Conservation (phyloP, 2,888 invertebrate species). For the Heliconius aoede region DNA sequence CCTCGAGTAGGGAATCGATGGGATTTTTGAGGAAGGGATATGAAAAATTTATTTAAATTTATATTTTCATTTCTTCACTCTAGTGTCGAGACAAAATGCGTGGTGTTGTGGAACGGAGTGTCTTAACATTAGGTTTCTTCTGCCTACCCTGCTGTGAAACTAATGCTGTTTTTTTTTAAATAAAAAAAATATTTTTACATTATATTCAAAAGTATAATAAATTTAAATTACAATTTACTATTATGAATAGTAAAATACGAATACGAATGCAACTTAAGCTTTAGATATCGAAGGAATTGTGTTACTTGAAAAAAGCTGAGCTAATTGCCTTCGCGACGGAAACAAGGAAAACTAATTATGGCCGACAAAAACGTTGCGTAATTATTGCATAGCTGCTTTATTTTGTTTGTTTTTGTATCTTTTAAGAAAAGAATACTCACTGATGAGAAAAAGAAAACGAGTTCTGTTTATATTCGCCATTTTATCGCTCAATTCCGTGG, state of each 20-base stretch:
- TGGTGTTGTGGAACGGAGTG: no score
- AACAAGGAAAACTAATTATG: constrained; percentile 42
- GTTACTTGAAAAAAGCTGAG: constrained; percentile 24
- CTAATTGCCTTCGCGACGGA: constrained; percentile 25
- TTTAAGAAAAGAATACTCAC: constrained; percentile 14
- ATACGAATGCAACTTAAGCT: not conserved
- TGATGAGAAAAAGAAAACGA: constrained; percentile 21
- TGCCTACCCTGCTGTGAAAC: no score
- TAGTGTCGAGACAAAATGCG: no score
- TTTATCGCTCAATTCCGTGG: constrained; percentile 15
- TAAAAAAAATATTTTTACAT: no score
- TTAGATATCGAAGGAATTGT: constrained; percentile 7
- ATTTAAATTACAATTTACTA: not conserved
- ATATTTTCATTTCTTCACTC: no score
- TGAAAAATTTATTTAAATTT: no score
- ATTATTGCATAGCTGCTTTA: constrained; percentile 31
- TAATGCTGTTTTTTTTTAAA: no score
- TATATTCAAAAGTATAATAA: not conserved
- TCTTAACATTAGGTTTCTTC: no score
- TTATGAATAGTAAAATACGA: no score
- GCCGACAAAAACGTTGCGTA: constrained; percentile 29
- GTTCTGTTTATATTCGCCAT: constrained; percentile 17
- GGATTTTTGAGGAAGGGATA: no score
- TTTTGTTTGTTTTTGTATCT: constrained; percentile 29
- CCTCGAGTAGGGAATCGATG: no score